A percentile compares a stretch with the other conserved stretches of the same genome.
Conservation (phyloP, 2,113 vertebrate genomes). For the Phaethon lepturus region DNA sequence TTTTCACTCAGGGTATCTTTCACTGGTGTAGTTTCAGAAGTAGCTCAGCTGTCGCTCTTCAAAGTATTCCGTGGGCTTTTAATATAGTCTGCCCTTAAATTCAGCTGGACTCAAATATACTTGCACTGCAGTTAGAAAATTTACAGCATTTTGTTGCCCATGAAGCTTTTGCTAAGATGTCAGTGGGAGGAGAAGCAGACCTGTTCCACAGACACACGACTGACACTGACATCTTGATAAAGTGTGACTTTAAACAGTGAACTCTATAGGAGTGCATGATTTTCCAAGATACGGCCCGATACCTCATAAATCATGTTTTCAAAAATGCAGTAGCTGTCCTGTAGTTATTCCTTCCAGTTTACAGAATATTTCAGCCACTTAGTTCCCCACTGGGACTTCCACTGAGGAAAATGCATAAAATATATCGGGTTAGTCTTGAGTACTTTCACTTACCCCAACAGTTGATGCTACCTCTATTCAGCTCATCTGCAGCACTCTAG, state of each 20-base stretch:
- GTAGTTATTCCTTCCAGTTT: background rate
- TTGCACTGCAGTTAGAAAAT: background rate
- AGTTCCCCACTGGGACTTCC: background rate
- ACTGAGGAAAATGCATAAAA: background rate
- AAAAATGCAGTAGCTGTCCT: background rate
- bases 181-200: background rate
- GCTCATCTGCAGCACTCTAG: background rate
- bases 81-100: background rate
- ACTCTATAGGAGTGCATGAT: background rate
- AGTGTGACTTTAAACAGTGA: background rate
- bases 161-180: background rate
- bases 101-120: background rate
- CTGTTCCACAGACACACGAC: rapidly evolving
- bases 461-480: background rate
- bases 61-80: background rate
- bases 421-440: background rate
- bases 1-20: background rate
- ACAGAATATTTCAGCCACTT: background rate
- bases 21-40: background rate
- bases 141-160: background rate
- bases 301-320: background rate
- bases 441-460: background rate
- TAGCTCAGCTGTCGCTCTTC: background rate
- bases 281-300: background rate
- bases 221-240: background rate